phyloP scores from a whole-genome alignment of 64 coral and sea anemone genomes.

The Montipora capricornis region DNA sequence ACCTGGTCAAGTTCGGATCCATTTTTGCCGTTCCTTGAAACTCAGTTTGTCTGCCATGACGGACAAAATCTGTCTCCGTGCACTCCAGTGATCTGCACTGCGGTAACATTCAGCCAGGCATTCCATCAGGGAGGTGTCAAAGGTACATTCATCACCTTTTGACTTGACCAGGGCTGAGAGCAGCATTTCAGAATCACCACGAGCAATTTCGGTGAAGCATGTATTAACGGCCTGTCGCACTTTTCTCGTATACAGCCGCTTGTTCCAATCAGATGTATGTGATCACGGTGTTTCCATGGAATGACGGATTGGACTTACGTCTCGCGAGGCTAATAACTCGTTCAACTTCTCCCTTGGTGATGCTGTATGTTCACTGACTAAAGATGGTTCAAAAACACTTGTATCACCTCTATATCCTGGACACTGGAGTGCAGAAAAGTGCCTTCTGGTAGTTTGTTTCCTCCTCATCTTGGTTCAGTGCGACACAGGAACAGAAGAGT shows the following conservation, averaged over 20 bases:
- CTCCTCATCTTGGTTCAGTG: too few species aligned
- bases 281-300: not conserved
- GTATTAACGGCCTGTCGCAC: slow-evolving; percentile 39
- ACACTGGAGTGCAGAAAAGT: slow-evolving; percentile 45
- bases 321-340: slow-evolving; percentile 44
- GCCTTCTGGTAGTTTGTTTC: not conserved
- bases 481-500: too few species aligned
- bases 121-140: slow-evolving; percentile 70
- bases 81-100: slow-evolving; percentile 67
- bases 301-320: slow-evolving; percentile 60
- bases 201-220: slow-evolving; percentile 56
- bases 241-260: slow-evolving; percentile 57
- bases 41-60: slow-evolving; percentile 71
- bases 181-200: slow-evolving; percentile 40
- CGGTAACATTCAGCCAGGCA: slow-evolving; percentile 72
- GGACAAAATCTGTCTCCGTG: slow-evolving; percentile 59
- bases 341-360: slow-evolving; percentile 53
- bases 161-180: slow-evolving; percentile 20
- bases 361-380: slow-evolving; percentile 1
- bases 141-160: slow-evolving; percentile 30
- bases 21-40: slow-evolving; percentile 45
- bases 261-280: slow-evolving; percentile 52
- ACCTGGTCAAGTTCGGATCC: slow-evolving; percentile 64
- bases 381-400: slow-evolving; percentile 51
- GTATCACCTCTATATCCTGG: not conserved